phyloP scores from a whole-genome alignment of 2,797 vertebrate species.

The Distichodus sexfasciatus region DNA sequence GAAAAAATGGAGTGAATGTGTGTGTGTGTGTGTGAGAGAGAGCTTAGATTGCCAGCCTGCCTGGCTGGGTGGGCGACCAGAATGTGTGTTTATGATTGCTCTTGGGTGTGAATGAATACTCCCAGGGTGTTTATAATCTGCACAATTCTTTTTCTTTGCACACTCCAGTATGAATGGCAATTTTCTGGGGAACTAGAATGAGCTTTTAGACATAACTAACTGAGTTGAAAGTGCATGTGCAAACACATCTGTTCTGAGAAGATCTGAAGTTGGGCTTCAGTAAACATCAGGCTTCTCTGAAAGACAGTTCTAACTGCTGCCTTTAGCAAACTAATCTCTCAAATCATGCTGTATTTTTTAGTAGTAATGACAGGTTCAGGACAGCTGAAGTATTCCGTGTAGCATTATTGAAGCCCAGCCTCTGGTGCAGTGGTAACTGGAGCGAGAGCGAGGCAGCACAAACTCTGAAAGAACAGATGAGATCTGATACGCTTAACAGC shows the following conservation, averaged over 20 bases:
- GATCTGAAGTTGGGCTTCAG: not conserved
- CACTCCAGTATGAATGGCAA: not conserved
- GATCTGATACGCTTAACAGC: not conserved
- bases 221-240: not conserved
- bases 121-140: not conserved
- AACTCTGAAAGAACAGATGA: not conserved
- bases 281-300: no score
- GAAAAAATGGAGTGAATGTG: not conserved
- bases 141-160: not conserved
- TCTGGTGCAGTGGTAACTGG: not conserved
- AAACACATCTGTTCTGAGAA: not conserved
- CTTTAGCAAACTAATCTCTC: no score
- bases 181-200: not conserved
- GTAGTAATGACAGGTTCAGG: not conserved
- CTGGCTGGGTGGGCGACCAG: not conserved
- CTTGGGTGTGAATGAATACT: constrained; percentile 22
- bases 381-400: not conserved
- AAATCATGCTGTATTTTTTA: not conserved
- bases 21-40: not conserved
- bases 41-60: not conserved
- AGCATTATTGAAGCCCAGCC: not conserved
- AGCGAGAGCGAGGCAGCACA: not conserved
- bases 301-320: no score
- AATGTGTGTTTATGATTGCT: not conserved
- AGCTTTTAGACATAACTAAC: not conserved